A percentile compares a stretch with the other conserved stretches of the same genome.
These are phyloP conservation scores for Poecilobothrus nobilitatus DNA, from an alignment of 2,888 invertebrate species.

Conservation along the genomic window DNA sequence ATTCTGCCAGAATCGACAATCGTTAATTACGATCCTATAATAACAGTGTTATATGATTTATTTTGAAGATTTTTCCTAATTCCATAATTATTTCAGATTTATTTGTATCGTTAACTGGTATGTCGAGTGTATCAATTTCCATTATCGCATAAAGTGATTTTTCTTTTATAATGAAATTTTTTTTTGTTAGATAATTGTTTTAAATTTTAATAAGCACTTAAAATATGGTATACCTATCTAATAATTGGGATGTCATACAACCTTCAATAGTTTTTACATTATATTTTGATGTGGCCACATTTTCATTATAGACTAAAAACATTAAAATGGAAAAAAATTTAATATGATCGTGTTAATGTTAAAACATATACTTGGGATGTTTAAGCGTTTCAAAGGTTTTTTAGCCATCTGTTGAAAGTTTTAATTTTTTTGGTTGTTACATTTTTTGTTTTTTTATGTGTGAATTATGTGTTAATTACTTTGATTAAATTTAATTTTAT, in stretches of 20 bases:
- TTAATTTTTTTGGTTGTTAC: too few species aligned
- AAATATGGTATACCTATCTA: slow-evolving; percentile 62
- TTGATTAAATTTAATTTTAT: too few species aligned
- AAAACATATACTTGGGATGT: too few species aligned
- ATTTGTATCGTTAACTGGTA: slow-evolving; percentile 66
- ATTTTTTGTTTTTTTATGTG: too few species aligned
- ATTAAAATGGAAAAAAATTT: too few species aligned
- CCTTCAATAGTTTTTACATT: slow-evolving; percentile 83
- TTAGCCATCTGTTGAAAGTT: too few species aligned
- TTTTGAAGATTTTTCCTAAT: slow-evolving; percentile 73
- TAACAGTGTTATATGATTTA: slow-evolving; percentile 87
- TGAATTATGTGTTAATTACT: too few species aligned
- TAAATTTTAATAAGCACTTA: too few species aligned
- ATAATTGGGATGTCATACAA: slow-evolving; percentile 76
- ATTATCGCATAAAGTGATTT: slow-evolving; percentile 72
- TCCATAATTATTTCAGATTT: slow-evolving; percentile 79
- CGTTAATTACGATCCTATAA: slow-evolving; percentile 91
- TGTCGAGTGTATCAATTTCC: slow-evolving; percentile 85
- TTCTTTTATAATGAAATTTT: too few species aligned
- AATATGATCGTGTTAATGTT: too few species aligned
- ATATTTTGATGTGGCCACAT: slow-evolving; percentile 73
- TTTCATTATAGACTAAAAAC: slow-evolving; percentile 71
- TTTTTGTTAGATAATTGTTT: too few species aligned
- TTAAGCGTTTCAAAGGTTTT: too few species aligned
- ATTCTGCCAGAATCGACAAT: slow-evolving; percentile 94